Percentiles rank a stretch among this genome's conserved stretches.
Conservation (phyloP, 2,888 invertebrate genomes). For the Polyploca ridens region DNA sequence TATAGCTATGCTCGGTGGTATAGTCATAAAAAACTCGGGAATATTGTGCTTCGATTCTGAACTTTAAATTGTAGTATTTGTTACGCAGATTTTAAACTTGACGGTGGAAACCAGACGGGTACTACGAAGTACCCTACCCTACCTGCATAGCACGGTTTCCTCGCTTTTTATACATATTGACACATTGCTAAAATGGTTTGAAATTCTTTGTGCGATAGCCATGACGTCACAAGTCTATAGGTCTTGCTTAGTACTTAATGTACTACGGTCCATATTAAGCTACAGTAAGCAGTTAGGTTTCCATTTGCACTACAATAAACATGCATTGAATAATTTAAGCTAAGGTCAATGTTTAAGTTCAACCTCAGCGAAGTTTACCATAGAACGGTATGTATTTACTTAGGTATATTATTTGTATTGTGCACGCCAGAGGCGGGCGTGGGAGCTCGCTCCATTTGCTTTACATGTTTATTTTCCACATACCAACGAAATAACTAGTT, state of each 20-base stretch:
- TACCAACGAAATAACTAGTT: background rate
- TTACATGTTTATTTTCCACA: background rate
- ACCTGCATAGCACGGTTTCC: too few relatives aligned
- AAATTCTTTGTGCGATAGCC: background rate
- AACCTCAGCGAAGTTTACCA: background rate
- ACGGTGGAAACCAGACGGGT: too few relatives aligned
- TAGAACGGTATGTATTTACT: background rate
- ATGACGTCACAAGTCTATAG: background rate
- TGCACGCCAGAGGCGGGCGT: background rate
- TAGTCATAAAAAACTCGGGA: too few relatives aligned
- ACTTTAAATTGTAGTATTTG: too few relatives aligned
- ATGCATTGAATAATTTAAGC: constrained; percentile 6
- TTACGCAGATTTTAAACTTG: too few relatives aligned
- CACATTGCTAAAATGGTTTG: background rate
- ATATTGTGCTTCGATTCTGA: too few relatives aligned
- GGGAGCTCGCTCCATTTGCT: constrained; percentile 11
- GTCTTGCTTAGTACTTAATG: background rate
- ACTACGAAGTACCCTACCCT: too few relatives aligned
- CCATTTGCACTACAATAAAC: background rate
- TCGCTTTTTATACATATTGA: too few relatives aligned
- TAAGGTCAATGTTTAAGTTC: constrained; percentile 1
- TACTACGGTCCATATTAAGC: background rate
- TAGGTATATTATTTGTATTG: background rate
- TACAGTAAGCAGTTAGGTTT: background rate
- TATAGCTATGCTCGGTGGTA: too few relatives aligned